Evolutionary conservation across 2,113 vertebrate species (phyloP).

Genomic region (Crotalus tigris): DNA sequence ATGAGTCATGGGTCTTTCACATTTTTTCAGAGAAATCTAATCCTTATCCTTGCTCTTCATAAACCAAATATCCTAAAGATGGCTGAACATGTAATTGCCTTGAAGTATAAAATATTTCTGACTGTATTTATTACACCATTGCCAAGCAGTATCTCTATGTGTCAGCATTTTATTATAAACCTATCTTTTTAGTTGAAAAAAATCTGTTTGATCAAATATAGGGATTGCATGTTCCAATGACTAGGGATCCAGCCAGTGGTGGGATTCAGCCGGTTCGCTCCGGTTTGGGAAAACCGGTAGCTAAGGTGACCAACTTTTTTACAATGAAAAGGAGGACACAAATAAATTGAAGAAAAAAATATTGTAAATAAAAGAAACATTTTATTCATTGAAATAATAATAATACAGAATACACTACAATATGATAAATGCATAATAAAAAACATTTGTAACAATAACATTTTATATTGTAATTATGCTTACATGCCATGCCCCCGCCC

Average conservation of each 20-base stretch:
- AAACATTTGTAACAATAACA: too few relatives aligned
- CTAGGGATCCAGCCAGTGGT: slow-evolving; percentile 1
- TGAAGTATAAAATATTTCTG: slow-evolving; percentile 77
- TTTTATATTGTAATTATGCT: too few relatives aligned
- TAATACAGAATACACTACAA: too few relatives aligned
- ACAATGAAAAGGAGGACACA: too few relatives aligned
- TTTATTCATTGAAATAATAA: too few relatives aligned
- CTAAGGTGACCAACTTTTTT: too few relatives aligned
- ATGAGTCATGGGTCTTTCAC: slow-evolving; percentile 75
- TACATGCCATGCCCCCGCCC: too few relatives aligned
- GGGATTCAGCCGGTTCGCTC: too few relatives aligned
- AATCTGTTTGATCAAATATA: slow-evolving; percentile 24
- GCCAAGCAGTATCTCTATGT: slow-evolving; percentile 70
- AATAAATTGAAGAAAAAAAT: too few relatives aligned
- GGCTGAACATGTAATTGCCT: slow-evolving; percentile 78
- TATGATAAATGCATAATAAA: too few relatives aligned
- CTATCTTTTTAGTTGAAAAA: slow-evolving; percentile 69
- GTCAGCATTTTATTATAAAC: slow-evolving; percentile 74
- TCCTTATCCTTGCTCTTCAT: slow-evolving; percentile 74
- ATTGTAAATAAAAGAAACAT: too few relatives aligned
- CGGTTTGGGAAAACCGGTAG: too few relatives aligned
- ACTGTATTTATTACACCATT: slow-evolving; percentile 71
- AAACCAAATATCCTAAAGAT: slow-evolving; percentile 73
- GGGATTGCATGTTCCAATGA: neutral
- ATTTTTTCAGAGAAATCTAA: slow-evolving; percentile 75